phyloP scores from a whole-genome alignment of 2,113 vertebrate species.

The Irena cyanogastra region DNA sequence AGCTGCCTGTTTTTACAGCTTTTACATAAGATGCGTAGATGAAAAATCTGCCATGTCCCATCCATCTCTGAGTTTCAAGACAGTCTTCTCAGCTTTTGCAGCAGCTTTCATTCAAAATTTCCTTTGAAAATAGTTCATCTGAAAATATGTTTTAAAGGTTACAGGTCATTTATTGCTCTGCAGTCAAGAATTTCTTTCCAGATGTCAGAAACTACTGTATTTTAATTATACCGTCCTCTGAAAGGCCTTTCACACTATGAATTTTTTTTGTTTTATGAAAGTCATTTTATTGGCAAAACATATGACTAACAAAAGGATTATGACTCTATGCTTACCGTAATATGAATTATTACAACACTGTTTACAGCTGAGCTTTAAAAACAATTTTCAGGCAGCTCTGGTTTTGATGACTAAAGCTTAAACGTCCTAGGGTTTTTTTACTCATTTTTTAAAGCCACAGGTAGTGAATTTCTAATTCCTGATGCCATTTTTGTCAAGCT shows the following conservation, averaged over 20 bases:
- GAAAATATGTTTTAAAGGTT: background rate
- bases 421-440: background rate
- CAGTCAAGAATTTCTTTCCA: background rate
- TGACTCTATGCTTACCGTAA: background rate
- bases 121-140: background rate
- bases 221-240: background rate
- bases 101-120: background rate
- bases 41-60: background rate
- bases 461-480: background rate
- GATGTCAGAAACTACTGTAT: background rate
- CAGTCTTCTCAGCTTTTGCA: background rate
- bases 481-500: background rate
- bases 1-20: background rate
- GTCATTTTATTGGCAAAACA: slow-evolving; percentile 1
- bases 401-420: slow-evolving; percentile 6
- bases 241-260: background rate
- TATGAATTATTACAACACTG: slow-evolving; percentile 10
- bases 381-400: background rate
- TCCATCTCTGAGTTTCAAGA: background rate
- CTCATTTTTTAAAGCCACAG: background rate
- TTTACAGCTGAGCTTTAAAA: slow-evolving; percentile 1
- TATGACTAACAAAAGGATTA: slow-evolving; percentile 10
- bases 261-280: background rate
- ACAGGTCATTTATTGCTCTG: background rate
- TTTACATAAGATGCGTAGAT: background rate